Conservation (phyloP, 2,888 invertebrate species). For the Cerceris ruficornis region DNA sequence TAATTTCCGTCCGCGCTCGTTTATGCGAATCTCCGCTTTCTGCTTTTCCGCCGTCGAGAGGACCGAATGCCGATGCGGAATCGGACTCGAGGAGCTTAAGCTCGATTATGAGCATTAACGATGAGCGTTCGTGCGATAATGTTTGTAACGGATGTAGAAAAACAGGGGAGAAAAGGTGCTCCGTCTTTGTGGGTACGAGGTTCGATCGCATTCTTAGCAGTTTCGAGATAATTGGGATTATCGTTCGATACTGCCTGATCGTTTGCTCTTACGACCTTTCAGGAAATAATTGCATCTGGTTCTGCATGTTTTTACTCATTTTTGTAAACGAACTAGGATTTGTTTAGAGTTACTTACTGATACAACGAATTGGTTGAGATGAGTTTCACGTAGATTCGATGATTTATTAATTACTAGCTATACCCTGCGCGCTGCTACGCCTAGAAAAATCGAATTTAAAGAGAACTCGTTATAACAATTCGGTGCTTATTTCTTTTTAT, state of each 20-base stretch:
- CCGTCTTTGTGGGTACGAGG: neutral
- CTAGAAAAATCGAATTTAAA: too few relatives aligned
- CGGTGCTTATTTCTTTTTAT: too few relatives aligned
- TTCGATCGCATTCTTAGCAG: constrained; percentile 16
- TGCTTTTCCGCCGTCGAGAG: constrained; percentile 48
- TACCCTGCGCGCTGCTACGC: too few relatives aligned
- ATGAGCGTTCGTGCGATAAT: constrained; percentile 42
- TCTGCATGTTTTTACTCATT: too few relatives aligned
- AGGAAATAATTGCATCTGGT: too few relatives aligned
- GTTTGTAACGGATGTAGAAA: constrained; percentile 29
- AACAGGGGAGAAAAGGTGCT: neutral
- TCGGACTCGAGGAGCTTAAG: constrained; percentile 28
- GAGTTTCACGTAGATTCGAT: too few relatives aligned
- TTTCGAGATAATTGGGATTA: neutral
- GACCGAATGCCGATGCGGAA: constrained; percentile 24
- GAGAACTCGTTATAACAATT: too few relatives aligned
- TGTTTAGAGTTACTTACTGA: too few relatives aligned
- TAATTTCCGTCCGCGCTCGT: constrained; percentile 62
- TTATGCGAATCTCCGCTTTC: constrained; percentile 59
- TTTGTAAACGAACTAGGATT: too few relatives aligned
- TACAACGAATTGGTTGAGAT: too few relatives aligned
- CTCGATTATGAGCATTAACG: constrained; percentile 46
- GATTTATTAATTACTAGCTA: too few relatives aligned
- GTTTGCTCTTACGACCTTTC: too few relatives aligned
- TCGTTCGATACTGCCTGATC: neutral